Percentiles rank a stretch among this genome's conserved stretches.
Evolutionary conservation across 2,888 invertebrate genomes (phyloP).

Genomic region (Andrena bicolor): DNA sequence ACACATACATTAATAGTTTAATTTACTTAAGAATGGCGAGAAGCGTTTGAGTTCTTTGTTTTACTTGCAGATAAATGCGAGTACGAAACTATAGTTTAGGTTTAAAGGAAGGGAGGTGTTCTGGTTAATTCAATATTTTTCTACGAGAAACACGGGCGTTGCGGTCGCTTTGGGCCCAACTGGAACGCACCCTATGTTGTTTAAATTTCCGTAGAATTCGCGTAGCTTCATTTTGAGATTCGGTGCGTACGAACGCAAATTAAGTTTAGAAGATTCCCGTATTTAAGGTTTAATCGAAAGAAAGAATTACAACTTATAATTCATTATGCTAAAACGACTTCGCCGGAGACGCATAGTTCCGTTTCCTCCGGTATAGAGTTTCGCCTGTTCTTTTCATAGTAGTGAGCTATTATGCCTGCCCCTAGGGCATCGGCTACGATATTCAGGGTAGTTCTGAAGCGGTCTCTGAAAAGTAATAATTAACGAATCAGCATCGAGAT

Average conservation of each 20-base stretch:
- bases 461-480: constrained; percentile 77
- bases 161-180: too few species aligned
- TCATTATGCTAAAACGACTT: neutral
- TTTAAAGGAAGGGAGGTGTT: neutral
- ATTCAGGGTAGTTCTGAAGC: constrained; percentile 81
- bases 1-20: too few species aligned
- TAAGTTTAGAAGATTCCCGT: too few species aligned
- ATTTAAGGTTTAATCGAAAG: too few species aligned
- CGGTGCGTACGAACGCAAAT: too few species aligned
- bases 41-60: neutral
- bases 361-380: constrained; percentile 21
- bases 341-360: constrained; percentile 8
- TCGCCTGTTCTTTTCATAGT: constrained; percentile 27
- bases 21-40: too few species aligned
- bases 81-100: neutral
- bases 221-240: too few species aligned
- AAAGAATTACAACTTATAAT: too few species aligned
- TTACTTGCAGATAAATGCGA: neutral
- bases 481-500: constrained; percentile 2
- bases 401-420: constrained; percentile 78
- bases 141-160: too few species aligned
- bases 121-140: neutral
- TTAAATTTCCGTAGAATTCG: too few species aligned
- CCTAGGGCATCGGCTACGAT: constrained; percentile 81
- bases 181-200: too few species aligned